Base-by-base conservation (phyloP, 1,140 invertebrate species). In the Drosophila gunungcola region DNA sequence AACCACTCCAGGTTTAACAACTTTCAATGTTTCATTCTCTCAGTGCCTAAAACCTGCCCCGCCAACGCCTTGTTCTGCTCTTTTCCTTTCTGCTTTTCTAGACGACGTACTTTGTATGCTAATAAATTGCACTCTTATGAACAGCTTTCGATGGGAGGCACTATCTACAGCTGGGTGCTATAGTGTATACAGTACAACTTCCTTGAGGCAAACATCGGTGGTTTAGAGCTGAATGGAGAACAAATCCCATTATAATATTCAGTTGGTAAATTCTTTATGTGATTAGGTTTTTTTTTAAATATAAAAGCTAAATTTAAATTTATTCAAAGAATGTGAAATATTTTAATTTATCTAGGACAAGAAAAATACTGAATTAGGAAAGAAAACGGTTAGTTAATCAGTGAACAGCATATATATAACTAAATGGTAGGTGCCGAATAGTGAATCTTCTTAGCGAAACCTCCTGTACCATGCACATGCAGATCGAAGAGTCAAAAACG, bases 71-170 rank as follows among this genome's bases (percentile, higher is more conserved):
- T 32, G 27, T 21, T 32, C 5, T 27, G 60, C 13, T 56, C 51
- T 56, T 11, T 32, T 16, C n/a, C 64, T 63, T 58, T 56, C 32
- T 46, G 11, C 58, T 41, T 67, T 64, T 29, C 64, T 42, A 61
- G 51, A 53, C 56, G 36, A 62, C 79, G 54, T 58, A 80, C 67
- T 88, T 83, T 89, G 76, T 78, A 89, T 89, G 84, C 84, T 89
- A 89, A 89, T 89, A 89, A 89, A 89, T 89, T 89, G 84, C 84
- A 89, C 72, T 84, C 89, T 89, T 89, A 89, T 89, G 80, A 75
- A 64, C 76, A 83, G 51, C 61, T 80, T 75, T 68, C 62, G 43
- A 79, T 80, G 78, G 49, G 55, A 53, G 41, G 34, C 60, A 58
- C 45, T 53, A 49, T 73, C 46, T 43, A 21, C 46, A 32, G 27